Conservation (phyloP, 2,888 invertebrate genomes). For the Sarcophaga subvicina region DNA sequence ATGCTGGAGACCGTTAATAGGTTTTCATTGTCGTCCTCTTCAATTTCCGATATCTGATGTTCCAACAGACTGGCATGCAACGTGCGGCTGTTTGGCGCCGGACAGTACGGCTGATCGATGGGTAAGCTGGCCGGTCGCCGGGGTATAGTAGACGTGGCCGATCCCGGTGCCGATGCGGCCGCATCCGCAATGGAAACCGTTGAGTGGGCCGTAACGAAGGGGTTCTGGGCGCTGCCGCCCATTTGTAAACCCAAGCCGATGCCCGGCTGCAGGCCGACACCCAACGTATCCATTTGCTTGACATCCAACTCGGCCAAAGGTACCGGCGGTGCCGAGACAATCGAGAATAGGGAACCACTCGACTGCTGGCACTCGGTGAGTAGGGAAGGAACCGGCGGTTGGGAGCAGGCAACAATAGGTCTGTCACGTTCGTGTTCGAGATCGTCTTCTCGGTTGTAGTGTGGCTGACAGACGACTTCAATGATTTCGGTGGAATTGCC, state of each 20-base stretch:
- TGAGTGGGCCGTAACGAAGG: constrained; percentile 66
- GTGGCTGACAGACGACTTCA: constrained; percentile 66
- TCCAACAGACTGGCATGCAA: constrained; percentile 81
- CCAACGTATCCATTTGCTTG: constrained; percentile 77
- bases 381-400: constrained; percentile 74
- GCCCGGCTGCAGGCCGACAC: constrained; percentile 64
- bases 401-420: constrained; percentile 75
- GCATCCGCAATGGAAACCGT: constrained; percentile 67
- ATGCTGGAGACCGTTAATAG: constrained; percentile 88
- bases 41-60: constrained; percentile 83
- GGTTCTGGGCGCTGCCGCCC: constrained; percentile 71
- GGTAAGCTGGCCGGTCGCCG: constrained; percentile 82
- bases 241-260: constrained; percentile 67
- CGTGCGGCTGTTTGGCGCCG: constrained; percentile 76
- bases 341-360: constrained; percentile 85
- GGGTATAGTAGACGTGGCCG: constrained; percentile 78
- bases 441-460: constrained; percentile 56
- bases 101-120: constrained; percentile 81
- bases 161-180: constrained; percentile 61
- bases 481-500: constrained; percentile 70
- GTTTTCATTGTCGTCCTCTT: constrained; percentile 88
- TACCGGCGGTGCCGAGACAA: constrained; percentile 86
- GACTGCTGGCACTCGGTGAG: constrained; percentile 77
- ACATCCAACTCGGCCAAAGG: constrained; percentile 81
- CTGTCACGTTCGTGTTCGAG: constrained; percentile 58